Evolutionary conservation across 2,797 vertebrate genomes (phyloP).

Genomic region (Hybognathus amarus): DNA sequence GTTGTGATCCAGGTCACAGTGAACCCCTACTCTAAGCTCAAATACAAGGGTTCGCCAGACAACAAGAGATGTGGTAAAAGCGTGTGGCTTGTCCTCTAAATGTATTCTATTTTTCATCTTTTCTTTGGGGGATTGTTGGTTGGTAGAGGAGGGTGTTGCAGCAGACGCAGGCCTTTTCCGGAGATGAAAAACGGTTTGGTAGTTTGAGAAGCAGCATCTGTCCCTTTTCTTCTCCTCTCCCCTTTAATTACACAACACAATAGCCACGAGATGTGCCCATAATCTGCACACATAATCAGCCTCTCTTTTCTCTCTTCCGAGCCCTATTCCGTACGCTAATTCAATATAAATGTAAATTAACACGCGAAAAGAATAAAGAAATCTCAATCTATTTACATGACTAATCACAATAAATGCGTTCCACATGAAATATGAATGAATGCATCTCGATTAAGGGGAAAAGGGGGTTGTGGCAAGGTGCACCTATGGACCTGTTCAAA

Average conservation of each 20-base stretch:
- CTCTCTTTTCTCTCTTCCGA: slow-evolving; percentile 51
- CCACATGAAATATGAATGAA: slow-evolving; percentile 79
- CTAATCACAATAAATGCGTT: slow-evolving; percentile 80
- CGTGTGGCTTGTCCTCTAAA: slow-evolving; percentile 54
- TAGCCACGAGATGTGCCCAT: slow-evolving; percentile 79
- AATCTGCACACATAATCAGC: slow-evolving; percentile 79
- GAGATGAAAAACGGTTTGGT: slow-evolving; percentile 66
- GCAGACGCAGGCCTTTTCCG: slow-evolving; percentile 64
- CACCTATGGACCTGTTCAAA: slow-evolving; percentile 65
- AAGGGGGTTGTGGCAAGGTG: slow-evolving; percentile 34
- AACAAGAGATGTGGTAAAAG: slow-evolving; percentile 61
- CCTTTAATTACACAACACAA: slow-evolving; percentile 85
- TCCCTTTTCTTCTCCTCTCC: slow-evolving; percentile 73
- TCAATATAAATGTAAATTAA: slow-evolving; percentile 88
- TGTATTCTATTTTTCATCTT: slow-evolving; percentile 31
- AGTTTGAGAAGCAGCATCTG: slow-evolving; percentile 77
- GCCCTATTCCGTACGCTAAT: slow-evolving; percentile 76
- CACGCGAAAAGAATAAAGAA: slow-evolving; percentile 79
- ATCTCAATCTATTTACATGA: slow-evolving; percentile 85
- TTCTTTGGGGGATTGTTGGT: slow-evolving; percentile 14
- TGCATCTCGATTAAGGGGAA: slow-evolving; percentile 63
- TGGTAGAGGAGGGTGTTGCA: slow-evolving; percentile 44
- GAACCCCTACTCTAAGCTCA: not conserved
- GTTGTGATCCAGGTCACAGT: not conserved
- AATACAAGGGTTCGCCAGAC: slow-evolving; percentile 2